These are phyloP conservation scores for Nipponacmea schrenckii DNA, from an alignment of 2,888 invertebrate species.

Conservation along the genomic window DNA sequence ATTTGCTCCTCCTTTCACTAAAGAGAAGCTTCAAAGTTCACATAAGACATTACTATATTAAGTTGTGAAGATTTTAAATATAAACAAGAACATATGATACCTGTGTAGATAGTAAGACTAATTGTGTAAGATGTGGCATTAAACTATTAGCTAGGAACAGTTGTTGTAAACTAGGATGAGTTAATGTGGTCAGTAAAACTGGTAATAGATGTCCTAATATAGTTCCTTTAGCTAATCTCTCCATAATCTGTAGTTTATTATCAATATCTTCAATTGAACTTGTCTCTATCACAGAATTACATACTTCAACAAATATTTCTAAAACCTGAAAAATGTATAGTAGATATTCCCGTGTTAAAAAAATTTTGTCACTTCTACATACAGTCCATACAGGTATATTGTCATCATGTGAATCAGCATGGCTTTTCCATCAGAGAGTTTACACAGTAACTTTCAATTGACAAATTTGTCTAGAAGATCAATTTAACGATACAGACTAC, in stretches of 20 bases:
- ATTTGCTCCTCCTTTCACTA: too few species aligned
- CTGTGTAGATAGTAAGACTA: constrained; percentile 64
- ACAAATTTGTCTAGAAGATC: too few species aligned
- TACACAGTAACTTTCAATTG: too few species aligned
- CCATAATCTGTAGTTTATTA: constrained; percentile 57
- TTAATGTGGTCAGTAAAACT: constrained; percentile 60
- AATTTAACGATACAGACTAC: too few species aligned
- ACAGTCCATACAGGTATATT: too few species aligned
- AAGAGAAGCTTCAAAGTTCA: too few species aligned
- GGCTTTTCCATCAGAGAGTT: too few species aligned
- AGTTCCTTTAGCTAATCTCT: constrained; percentile 63
- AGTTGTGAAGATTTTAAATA: too few species aligned
- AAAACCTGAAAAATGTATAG: constrained; percentile 48
- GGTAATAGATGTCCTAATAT: constrained; percentile 65
- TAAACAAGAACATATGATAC: constrained; percentile 34
- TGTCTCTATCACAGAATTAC: constrained; percentile 50
- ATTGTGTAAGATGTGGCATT: constrained; percentile 62
- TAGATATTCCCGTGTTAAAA: neutral
- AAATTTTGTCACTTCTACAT: too few species aligned
- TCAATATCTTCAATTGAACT: constrained; percentile 51
- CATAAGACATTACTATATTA: too few species aligned
- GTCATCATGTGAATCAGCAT: too few species aligned
- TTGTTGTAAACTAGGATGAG: constrained; percentile 59
- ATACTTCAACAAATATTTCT: constrained; percentile 61
- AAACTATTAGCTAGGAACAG: constrained; percentile 58